Evolutionary conservation across 2,888 invertebrate genomes (phyloP), one percentile per base, ranked within the genome.

Genomic region (Xylocampa areola): DNA sequence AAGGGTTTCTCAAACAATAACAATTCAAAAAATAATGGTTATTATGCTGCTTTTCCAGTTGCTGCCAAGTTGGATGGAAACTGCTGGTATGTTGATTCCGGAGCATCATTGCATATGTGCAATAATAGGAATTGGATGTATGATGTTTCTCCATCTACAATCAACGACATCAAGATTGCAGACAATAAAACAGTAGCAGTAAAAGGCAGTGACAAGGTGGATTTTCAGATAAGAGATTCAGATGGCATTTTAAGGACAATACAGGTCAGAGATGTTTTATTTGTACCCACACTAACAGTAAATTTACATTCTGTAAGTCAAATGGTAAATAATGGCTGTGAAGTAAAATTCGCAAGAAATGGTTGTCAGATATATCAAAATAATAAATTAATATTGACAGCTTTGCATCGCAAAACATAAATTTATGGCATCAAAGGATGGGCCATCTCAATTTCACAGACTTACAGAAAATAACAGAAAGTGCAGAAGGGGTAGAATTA

Each of bases 201-300:
- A 1, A 13, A 65, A 49, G 53, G 49, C n/a, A 25, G 62, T 6
- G 53, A 32, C 2, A 21, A 43, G 0, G 17, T 40, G 1, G 19
- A 13, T 35, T 16, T 40, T 23, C n/a, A 29, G 4, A 52, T 49
- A 48, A 2, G 21, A 21, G 2, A 21, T 5, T 4, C 5, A 21
- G 21, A 21, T 21, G 5, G 2, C 21, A 21, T 4, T 63, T 30
- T 21, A 58, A 29, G 55, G 3, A 58, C 51, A 21, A 66, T 72
- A 17, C 66, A 76, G 33, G 36, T 79, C 17, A 70, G 50, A 23
- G 59, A 77, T 67, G 72, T 76, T 33, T 40, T 77, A 2, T 69
- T 48, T 69, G 66, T 77, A 13, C 77, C 76, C 41, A 62, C 43
- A 2, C 27, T 76, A 23, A 68, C 76, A 14, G 58, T 53, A 0